Evolutionary conservation across 2,797 vertebrate genomes (phyloP), one percentile per base, ranked within the genome.

Genomic region (Gymnothorax javanicus): DNA sequence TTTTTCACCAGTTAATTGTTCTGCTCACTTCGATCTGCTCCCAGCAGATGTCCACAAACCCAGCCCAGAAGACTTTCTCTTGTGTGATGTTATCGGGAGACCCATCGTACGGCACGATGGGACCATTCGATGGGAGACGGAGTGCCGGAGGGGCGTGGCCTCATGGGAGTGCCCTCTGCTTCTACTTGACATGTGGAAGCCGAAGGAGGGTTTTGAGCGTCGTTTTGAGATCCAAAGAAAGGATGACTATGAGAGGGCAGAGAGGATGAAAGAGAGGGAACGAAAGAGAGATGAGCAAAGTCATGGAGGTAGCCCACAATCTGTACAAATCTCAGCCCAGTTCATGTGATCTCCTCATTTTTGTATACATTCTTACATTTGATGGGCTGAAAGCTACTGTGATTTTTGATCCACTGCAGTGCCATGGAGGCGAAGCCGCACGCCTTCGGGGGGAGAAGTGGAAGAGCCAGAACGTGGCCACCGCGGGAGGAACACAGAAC

Each of bases 141-240:
- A 98, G 92, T 97, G 97, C 90, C 95, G 97, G 91, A 96, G 97
- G 87, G 95, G 97, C 2, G 95, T 99, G 91, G 97, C 97, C 77
- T 95, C 97, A 60, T 94, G 95, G 87, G 98, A 99, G 94, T 95
- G 98, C 88, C 97, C 98, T 75, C 92, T 99, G 91, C 94, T 98
- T 91, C 94, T 99, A 88, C 96, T 98, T 91, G 98, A 98, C 91
- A 97, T 99, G 94, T 98, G 98, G 98, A 95, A 97, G 87, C 97
- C 97, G 13, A 97, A 97, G 89, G 95, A 97, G 0, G 98, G 97
- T 15, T 98, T 97, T 85, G 97, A 97, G 85, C 95, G 97, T 2
- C 96, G 97, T 71, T 98, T 98, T 91, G 97, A 98, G 94, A 97
- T 98, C 87, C 97, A 97, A 56, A 94, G 95, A 43, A 95, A 96